These are phyloP conservation scores for Rhagium mordax DNA, from an alignment of 2,888 invertebrate genomes.

Conservation along the genomic window DNA sequence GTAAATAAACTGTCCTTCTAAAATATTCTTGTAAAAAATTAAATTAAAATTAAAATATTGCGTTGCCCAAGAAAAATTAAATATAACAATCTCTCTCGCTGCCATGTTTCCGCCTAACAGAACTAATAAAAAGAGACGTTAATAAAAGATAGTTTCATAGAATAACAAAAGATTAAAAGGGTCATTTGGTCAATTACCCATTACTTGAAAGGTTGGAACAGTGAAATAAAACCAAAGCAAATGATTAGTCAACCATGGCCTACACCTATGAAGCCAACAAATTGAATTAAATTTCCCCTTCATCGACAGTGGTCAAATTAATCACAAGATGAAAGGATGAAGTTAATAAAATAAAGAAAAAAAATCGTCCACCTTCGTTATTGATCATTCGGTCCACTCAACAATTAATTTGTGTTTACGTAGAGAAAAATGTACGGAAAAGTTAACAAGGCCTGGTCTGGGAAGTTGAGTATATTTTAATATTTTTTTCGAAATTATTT, in stretches of 20 bases:
- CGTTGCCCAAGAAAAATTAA: neutral
- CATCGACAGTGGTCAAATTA: neutral
- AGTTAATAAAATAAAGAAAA: neutral
- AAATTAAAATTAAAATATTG: too few relatives aligned
- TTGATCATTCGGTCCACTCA: neutral
- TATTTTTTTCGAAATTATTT: too few relatives aligned
- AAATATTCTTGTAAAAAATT: too few relatives aligned
- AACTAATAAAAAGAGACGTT: neutral
- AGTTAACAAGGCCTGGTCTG: neutral
- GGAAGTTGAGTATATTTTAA: too few relatives aligned
- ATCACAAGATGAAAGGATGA: neutral
- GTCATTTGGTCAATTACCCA: conserved; percentile 26
- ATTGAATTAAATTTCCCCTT: conserved; percentile 12
- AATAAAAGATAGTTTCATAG: neutral
- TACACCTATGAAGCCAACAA: conserved; percentile 14
- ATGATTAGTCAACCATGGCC: conserved; percentile 7
- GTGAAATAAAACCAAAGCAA: conserved; percentile 12
- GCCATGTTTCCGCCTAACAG: neutral
- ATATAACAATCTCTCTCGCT: neutral
- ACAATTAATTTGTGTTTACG: neutral
- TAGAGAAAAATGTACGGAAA: neutral
- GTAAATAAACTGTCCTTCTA: too few relatives aligned
- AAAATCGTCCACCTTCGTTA: neutral
- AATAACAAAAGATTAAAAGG: conserved; percentile 15
- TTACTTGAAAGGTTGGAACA: neutral